phyloP scores from a whole-genome alignment of 2,888 invertebrate species.

The Acanthopleura granulata region DNA sequence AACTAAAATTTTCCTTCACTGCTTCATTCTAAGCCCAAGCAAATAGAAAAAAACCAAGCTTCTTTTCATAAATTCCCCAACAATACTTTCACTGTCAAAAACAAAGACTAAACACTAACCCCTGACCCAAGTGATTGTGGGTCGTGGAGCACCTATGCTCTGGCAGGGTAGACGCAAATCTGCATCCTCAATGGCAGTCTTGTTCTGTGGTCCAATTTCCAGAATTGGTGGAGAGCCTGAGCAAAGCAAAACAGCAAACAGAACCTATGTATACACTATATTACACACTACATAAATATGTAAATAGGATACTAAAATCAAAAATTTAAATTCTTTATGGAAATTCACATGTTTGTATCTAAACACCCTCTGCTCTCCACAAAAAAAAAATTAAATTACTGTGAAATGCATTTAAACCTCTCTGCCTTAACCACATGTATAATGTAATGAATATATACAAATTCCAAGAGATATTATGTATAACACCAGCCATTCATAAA shows the following conservation, averaged over 20 bases:
- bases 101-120: constrained; percentile 75
- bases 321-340: too few relatives aligned
- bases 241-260: constrained; percentile 28
- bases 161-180: constrained; percentile 91
- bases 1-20: too few relatives aligned
- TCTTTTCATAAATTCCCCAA: neutral
- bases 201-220: constrained; percentile 86
- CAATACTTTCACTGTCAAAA: neutral
- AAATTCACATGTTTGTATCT: too few relatives aligned
- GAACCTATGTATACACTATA: neutral
- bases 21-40: too few relatives aligned
- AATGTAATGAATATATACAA: too few relatives aligned
- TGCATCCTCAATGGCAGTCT: constrained; percentile 92
- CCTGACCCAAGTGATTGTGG: constrained; percentile 92
- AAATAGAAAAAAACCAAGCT: too few relatives aligned
- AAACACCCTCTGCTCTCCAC: too few relatives aligned
- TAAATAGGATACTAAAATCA: neutral
- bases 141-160: constrained; percentile 90
- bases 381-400: too few relatives aligned
- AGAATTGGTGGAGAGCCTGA: constrained; percentile 90
- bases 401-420: too few relatives aligned
- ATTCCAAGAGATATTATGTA: too few relatives aligned
- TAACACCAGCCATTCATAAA: too few relatives aligned
- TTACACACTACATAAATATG: neutral
- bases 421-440: too few relatives aligned